Evolutionary conservation across 2,888 invertebrate species (phyloP).

Genomic region (Sialis fuliginosa): DNA sequence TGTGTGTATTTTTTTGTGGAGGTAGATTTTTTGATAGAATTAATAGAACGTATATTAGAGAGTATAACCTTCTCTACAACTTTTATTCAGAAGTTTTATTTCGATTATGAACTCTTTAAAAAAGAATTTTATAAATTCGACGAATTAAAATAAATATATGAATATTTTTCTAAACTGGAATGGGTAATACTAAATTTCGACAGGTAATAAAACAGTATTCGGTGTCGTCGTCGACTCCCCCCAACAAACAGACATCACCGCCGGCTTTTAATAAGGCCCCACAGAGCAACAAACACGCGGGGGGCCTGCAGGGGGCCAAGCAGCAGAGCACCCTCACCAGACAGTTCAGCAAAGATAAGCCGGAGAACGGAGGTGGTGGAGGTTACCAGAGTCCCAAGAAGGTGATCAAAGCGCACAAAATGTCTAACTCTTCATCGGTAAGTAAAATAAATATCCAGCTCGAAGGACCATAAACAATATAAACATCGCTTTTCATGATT

Average conservation of each 20-base stretch:
- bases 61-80: too few species aligned
- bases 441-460: too few species aligned
- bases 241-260: not conserved
- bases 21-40: too few species aligned
- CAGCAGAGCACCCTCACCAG: not conserved
- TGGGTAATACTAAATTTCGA: not conserved
- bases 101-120: too few species aligned
- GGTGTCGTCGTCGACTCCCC: not conserved
- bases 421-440: too few species aligned
- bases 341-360: constrained; percentile 1
- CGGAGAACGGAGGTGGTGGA: constrained; percentile 2
- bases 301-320: not conserved
- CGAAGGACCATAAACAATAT: not conserved
- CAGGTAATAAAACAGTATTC: not conserved
- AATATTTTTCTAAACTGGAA: too few species aligned
- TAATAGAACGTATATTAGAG: too few species aligned
- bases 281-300: not conserved
- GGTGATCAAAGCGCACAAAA: not conserved
- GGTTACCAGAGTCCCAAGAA: constrained; percentile 7
- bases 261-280: not conserved
- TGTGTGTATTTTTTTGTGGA: too few species aligned
- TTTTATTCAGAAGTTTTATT: too few species aligned
- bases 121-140: too few species aligned
- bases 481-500: not conserved
- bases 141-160: too few species aligned